Percentiles rank a stretch among this genome's conserved stretches.
Conservation (phyloP, 2,888 invertebrate genomes). For the Andrena hattorfiana region DNA sequence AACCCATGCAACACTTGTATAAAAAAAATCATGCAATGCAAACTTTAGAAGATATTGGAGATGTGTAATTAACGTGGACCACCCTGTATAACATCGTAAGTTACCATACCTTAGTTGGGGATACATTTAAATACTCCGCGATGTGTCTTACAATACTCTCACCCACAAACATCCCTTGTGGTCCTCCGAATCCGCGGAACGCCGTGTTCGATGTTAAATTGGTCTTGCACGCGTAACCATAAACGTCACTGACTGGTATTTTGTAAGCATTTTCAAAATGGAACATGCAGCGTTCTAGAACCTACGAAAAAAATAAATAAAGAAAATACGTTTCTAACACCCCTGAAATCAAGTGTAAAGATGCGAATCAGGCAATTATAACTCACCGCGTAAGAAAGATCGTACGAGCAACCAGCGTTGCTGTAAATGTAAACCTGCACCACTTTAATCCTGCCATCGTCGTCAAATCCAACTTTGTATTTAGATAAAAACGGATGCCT, state of each 20-base stretch:
- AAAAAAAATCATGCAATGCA: not conserved
- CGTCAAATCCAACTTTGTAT: constrained; percentile 93
- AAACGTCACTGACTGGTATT: constrained; percentile 90
- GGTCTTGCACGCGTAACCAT: constrained; percentile 93
- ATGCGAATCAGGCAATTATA: not conserved
- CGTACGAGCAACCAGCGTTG: constrained; percentile 94
- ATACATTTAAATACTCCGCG: constrained; percentile 89
- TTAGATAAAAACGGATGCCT: constrained; percentile 95
- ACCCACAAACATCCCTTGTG: constrained; percentile 95
- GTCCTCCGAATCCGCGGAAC: constrained; percentile 96
- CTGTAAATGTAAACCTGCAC: constrained; percentile 91
- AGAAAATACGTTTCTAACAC: too few species aligned
- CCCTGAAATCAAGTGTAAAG: too few species aligned
- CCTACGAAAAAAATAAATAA: constrained; percentile 85
- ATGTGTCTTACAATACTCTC: constrained; percentile 93
- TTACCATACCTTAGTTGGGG: constrained; percentile 87
- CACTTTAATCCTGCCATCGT: constrained; percentile 91
- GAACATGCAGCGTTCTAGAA: constrained; percentile 93
- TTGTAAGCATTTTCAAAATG: constrained; percentile 94
- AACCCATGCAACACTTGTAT: too few species aligned
- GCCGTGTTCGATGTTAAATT: constrained; percentile 97
- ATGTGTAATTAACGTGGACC: too few species aligned
- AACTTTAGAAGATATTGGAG: too few species aligned
- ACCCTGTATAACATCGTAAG: not conserved
- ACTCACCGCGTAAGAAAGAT: constrained; percentile 91